Evolutionary conservation across 2,888 invertebrate genomes (phyloP), one percentile per base, ranked within the genome.

Genomic region (Schrankia costaestrigalis): DNA sequence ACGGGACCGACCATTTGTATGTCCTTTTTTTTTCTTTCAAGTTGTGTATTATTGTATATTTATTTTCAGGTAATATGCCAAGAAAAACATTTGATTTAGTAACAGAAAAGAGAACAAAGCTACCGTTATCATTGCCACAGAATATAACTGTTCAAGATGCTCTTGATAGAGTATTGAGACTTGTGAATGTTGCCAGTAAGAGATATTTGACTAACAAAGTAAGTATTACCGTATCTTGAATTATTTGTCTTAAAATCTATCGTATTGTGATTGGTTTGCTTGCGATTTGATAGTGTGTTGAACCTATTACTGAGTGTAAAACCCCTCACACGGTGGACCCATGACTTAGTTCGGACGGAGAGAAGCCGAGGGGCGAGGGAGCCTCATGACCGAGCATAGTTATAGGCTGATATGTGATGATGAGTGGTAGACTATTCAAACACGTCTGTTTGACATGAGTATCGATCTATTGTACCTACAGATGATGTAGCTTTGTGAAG

Each of bases 111-210:
- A 69, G 75, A 3, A 79, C 75, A 0, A 85, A 91, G 11, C 61
- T 83, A 13, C 83, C 90, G 0, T 62, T 94, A 5, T 62, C 74
- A 1, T 63, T 95, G 14, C 92, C 93, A 0, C 54, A 58, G 14
- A 72, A 78, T 30, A 55, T 93, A 5, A 91, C 90, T 0, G 91
- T 96, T 0, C 83, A 85, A 39, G 90, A 90, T 35, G 94, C 94
- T 0, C 80, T 97, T 5, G 89, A 94, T 35, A 88, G 93, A 46
- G 98, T 99, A 0, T 79, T 99, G 25, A 90, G 95, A 48, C 90
- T 98, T 11, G 96, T 98, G 0, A 92, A 97, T 1, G 98, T 99
- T 3, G 95, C 94, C 26, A 97, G 98, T 75, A 99, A 99, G 78
- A 90, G 98, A 55, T 98, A 96, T 71, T 89, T 98, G 23, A 98